Percentiles rank a stretch among this genome's conserved stretches.
Conservation (phyloP, 2,113 vertebrate species). For the Cyanoramphus novaezelandiae region DNA sequence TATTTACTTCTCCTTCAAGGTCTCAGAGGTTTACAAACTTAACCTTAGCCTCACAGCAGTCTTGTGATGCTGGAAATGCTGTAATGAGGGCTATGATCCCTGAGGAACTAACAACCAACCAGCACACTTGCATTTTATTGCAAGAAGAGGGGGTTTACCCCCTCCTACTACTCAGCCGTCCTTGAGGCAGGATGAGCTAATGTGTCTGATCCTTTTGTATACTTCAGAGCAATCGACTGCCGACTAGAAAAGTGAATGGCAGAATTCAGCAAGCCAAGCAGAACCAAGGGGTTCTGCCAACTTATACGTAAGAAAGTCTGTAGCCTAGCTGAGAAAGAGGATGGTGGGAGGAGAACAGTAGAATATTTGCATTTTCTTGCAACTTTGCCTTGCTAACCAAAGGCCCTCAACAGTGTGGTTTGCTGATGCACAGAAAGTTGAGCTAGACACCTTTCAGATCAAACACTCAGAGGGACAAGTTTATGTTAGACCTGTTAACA, state of each 20-base stretch:
- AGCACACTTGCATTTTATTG: background rate
- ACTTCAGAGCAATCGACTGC: background rate
- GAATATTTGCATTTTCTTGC: slow-evolving; percentile 9
- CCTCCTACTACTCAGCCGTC: background rate
- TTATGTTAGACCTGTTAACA: background rate
- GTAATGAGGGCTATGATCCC: background rate
- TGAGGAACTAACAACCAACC: background rate
- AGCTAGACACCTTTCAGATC: background rate
- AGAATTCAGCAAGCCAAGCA: slow-evolving; percentile 14
- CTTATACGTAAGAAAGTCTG: background rate
- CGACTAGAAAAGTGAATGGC: background rate
- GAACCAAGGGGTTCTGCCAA: background rate
- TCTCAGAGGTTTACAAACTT: slow-evolving; percentile 27
- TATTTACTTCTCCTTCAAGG: slow-evolving; percentile 17
- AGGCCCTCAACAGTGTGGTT: background rate
- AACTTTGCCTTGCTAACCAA: background rate
- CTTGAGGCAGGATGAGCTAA: slow-evolving; percentile 6
- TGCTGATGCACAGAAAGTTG: background rate
- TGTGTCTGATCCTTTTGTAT: background rate
- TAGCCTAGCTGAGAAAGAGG: background rate
- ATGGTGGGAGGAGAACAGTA: background rate
- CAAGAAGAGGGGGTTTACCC: background rate
- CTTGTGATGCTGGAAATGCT: background rate
- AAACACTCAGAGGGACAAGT: background rate
- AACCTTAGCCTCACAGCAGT: background rate